Conservation (phyloP, 2,113 vertebrate species). For the Pristiophorus japonicus region DNA sequence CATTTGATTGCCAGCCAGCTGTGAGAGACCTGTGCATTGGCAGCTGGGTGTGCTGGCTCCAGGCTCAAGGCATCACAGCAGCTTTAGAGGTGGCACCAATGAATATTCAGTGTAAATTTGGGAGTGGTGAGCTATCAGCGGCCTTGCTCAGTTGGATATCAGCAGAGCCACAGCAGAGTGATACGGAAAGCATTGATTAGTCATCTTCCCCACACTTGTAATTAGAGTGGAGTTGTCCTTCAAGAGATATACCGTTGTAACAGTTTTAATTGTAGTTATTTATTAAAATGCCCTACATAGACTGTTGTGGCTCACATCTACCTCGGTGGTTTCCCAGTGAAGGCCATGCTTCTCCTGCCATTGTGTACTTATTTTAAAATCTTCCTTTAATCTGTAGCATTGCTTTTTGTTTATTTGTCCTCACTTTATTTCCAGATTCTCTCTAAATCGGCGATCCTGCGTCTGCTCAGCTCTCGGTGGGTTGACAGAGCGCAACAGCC, state of each 20-base stretch:
- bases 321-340: constrained; percentile 4
- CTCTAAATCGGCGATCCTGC: neutral
- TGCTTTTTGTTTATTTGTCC: neutral
- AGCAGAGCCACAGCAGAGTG: neutral
- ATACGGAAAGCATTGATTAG: neutral
- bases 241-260: neutral
- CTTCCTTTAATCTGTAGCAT: neutral
- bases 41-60: neutral
- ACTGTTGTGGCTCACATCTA: neutral
- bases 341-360: neutral
- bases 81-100: neutral
- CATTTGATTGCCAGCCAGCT: too few species aligned
- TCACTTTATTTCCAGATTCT: neutral
- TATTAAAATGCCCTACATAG: neutral
- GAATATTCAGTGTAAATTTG: neutral
- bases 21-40: neutral
- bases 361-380: neutral
- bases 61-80: neutral
- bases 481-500: too few species aligned
- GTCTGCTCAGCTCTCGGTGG: neutral
- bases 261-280: constrained; percentile 26
- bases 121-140: neutral
- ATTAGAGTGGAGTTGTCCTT: constrained; percentile 27
- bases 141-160: neutral
- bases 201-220: neutral